Evolutionary conservation across 2,113 vertebrate species (phyloP).

Genomic region (Marmota flaviventris): DNA sequence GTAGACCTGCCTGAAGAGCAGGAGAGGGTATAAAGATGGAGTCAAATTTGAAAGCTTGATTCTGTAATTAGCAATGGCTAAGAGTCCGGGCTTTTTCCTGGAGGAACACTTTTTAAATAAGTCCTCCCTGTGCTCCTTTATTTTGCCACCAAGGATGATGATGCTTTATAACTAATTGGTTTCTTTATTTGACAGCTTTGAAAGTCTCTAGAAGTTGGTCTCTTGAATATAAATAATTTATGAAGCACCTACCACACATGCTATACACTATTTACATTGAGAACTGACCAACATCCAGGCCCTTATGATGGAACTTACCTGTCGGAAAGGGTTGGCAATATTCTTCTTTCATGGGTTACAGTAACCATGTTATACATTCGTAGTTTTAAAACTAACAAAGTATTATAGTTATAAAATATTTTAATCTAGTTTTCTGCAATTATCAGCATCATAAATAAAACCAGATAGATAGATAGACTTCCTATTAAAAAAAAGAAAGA

Average conservation of each 20-base stretch:
- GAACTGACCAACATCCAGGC: background rate
- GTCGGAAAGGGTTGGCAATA: background rate
- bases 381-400: conserved; percentile 5
- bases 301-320: background rate
- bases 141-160: background rate
- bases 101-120: background rate
- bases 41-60: background rate
- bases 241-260: background rate
- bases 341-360: background rate
- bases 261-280: background rate
- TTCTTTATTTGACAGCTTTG: background rate
- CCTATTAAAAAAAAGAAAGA: background rate
- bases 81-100: background rate
- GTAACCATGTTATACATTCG: background rate
- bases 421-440: background rate
- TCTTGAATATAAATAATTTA: background rate
- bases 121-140: background rate
- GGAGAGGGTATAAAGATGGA: background rate
- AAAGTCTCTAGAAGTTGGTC: background rate
- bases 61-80: background rate
- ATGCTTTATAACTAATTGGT: background rate
- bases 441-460: conserved; percentile 45
- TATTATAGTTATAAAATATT: background rate
- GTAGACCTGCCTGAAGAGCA: background rate
- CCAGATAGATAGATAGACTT: background rate